Evolutionary conservation across 2,113 vertebrate species (phyloP).

Genomic region (Aphelocoma coerulescens): DNA sequence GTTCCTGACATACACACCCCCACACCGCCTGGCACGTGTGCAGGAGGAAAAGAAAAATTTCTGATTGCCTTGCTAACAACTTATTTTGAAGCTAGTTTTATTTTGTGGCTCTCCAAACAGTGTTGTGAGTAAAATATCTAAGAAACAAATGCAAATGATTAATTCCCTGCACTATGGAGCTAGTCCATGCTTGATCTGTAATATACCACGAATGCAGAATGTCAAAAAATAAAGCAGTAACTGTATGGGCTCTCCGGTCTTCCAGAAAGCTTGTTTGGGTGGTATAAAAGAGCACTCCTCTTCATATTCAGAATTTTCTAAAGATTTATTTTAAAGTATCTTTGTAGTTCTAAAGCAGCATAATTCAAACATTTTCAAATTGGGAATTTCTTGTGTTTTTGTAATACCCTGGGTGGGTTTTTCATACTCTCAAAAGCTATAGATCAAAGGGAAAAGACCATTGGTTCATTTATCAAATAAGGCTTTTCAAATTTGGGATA

Average conservation of each 20-base stretch:
- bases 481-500: not conserved
- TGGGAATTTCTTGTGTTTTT: not conserved
- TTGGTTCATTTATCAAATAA: not conserved
- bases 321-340: not conserved
- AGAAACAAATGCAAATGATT: not conserved
- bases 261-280: not conserved
- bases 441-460: not conserved
- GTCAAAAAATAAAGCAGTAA: not conserved
- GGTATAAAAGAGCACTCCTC: not conserved
- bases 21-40: accelerated
- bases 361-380: not conserved
- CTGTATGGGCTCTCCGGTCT: not conserved
- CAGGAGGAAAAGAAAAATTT: not conserved
- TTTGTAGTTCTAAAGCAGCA: not conserved
- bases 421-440: not conserved
- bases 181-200: not conserved
- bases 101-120: not conserved
- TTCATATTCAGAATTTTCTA: not conserved
- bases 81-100: not conserved
- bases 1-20: accelerated
- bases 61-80: not conserved
- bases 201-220: not conserved
- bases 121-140: not conserved
- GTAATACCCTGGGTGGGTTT: not conserved
- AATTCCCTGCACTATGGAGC: not conserved